phyloP scores from a whole-genome alignment of 1,140 invertebrate genomes.

The Orius laevigatus region DNA sequence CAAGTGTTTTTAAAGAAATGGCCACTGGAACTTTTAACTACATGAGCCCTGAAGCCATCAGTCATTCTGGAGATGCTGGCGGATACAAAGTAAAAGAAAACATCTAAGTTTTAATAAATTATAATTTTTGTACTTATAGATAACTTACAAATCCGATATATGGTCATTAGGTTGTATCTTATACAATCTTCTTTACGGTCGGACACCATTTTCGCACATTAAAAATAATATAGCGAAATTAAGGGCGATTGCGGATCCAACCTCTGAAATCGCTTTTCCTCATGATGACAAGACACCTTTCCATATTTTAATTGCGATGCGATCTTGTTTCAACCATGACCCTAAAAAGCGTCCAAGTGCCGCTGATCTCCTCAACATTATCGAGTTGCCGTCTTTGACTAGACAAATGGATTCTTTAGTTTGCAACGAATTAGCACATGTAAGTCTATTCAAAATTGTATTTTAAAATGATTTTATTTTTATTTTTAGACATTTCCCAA shows the following conservation, averaged over 20 bases:
- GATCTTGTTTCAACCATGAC: too few relatives aligned
- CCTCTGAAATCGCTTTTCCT: constrained; percentile 18
- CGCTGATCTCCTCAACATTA: too few relatives aligned
- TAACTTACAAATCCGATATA: constrained; percentile 85
- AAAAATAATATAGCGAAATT: constrained; percentile 58
- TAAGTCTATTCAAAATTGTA: too few relatives aligned
- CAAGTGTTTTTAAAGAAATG: constrained; percentile 69
- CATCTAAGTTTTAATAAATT: too few relatives aligned
- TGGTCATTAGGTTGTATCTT: constrained; percentile 97
- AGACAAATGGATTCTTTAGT: too few relatives aligned
- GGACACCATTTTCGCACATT: constrained; percentile 80
- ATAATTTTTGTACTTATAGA: constrained; percentile 36
- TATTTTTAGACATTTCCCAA: too few relatives aligned
- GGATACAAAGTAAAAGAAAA: constrained; percentile 17
- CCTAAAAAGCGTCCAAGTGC: too few relatives aligned
- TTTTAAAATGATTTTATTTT: too few relatives aligned
- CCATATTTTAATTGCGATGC: too few relatives aligned
- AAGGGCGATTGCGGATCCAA: constrained; percentile 60
- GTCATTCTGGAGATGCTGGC: constrained; percentile 18
- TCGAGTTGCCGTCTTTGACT: too few relatives aligned
- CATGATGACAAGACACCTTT: too few relatives aligned
- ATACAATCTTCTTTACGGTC: constrained; percentile 80
- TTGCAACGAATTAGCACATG: too few relatives aligned
- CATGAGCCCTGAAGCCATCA: constrained; percentile 88
- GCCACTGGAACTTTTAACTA: constrained; percentile 84